Evolutionary conservation across 1,140 invertebrate genomes (phyloP).

Genomic region (Rhopalosiphum maidis): DNA sequence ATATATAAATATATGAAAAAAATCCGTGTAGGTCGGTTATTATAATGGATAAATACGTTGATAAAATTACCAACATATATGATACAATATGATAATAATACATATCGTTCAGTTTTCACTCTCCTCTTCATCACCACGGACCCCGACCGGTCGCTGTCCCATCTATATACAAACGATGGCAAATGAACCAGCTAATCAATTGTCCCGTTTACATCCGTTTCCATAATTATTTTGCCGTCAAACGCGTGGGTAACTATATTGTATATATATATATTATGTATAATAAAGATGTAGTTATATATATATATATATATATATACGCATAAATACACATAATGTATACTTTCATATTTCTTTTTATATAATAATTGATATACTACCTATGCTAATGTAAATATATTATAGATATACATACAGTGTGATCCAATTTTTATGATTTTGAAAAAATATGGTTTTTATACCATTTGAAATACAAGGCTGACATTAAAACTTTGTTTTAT

Average conservation of each 20-base stretch:
- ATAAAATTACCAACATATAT: neutral
- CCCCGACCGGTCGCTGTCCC: too few species aligned
- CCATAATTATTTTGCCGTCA: neutral
- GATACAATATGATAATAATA: neutral
- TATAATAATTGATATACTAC: neutral
- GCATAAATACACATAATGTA: too few species aligned
- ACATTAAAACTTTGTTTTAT: neutral
- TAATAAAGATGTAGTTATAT: too few species aligned
- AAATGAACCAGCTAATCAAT: neutral
- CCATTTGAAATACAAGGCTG: neutral
- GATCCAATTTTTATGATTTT: neutral
- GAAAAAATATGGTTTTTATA: neutral
- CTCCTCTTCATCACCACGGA: neutral
- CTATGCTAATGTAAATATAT: neutral
- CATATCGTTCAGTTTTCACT: neutral
- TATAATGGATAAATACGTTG: neutral
- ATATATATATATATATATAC: too few species aligned
- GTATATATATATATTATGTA: too few species aligned
- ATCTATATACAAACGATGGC: neutral
- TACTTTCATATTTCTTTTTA: neutral
- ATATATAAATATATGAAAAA: too few species aligned
- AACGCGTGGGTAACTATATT: neutral
- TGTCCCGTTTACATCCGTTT: neutral
- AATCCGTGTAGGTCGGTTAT: neutral
- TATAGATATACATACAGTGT: neutral